Evolutionary conservation across 2,888 invertebrate species (phyloP).

Genomic region (Nemotelus nigrinus): DNA sequence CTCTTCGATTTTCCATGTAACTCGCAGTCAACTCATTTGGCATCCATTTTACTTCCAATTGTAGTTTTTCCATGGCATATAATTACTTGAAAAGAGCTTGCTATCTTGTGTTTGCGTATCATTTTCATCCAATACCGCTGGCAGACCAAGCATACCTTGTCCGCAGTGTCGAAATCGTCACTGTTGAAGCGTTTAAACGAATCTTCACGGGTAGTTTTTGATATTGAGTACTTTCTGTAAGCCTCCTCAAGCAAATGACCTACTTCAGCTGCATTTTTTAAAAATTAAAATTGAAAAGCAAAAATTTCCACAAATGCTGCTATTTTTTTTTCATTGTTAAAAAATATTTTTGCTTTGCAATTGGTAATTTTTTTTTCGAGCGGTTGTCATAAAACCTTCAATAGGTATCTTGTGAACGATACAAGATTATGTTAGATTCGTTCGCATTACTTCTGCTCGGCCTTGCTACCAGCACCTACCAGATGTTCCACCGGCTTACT

Average conservation of each 20-base stretch:
- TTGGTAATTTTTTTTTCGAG: too few species aligned
- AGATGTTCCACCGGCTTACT: too few species aligned
- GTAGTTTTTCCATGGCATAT: not conserved
- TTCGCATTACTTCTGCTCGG: too few species aligned
- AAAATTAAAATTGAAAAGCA: not conserved
- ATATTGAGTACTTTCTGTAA: not conserved
- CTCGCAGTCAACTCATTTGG: not conserved
- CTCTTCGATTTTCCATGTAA: not conserved
- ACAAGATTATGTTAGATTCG: too few species aligned
- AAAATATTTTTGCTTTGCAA: not conserved
- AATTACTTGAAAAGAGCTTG: not conserved
- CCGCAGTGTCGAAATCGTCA: too few species aligned
- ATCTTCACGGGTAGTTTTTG: too few species aligned
- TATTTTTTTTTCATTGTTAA: not conserved
- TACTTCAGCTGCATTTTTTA: not conserved
- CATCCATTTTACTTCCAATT: not conserved
- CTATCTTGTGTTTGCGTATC: not conserved
- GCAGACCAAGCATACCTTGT: not conserved
- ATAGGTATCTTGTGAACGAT: too few species aligned
- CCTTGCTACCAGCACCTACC: too few species aligned
- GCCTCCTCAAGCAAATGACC: not conserved
- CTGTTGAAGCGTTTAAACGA: too few species aligned
- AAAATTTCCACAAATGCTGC: not conserved
- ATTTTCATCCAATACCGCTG: not conserved
- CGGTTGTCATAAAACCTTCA: too few species aligned